These are phyloP conservation scores for Agonum fuliginosum DNA, from an alignment of 2,888 invertebrate genomes.

Conservation along the genomic window DNA sequence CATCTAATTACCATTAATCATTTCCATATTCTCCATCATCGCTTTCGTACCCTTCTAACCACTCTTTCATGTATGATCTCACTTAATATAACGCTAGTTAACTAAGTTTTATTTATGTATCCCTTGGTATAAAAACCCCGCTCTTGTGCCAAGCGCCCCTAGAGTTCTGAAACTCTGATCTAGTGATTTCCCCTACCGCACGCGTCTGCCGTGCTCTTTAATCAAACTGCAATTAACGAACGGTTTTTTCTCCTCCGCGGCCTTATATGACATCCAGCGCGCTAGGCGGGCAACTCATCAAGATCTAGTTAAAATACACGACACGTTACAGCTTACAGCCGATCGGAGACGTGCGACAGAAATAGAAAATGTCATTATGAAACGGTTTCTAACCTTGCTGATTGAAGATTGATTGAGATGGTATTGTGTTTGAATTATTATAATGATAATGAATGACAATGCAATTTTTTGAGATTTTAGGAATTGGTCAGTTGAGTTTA, in stretches of 20 bases:
- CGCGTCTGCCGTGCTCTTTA: slow-evolving; percentile 68
- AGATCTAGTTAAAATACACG: slow-evolving; percentile 45
- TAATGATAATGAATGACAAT: no score
- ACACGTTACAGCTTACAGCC: slow-evolving; percentile 39
- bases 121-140: background rate
- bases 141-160: background rate
- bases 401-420: background rate
- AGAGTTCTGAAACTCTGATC: background rate
- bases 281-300: slow-evolving; percentile 31
- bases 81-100: background rate
- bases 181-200: background rate
- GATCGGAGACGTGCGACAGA: background rate
- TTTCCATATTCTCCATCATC: background rate
- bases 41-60: background rate
- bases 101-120: background rate
- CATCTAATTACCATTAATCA: background rate
- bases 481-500: no score
- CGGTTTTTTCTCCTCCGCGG: slow-evolving; percentile 66
- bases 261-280: background rate
- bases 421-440: background rate
- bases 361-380: background rate
- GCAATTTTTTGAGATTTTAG: background rate
- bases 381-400: no score
- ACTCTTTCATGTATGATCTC: background rate
- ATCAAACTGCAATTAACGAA: slow-evolving; percentile 72